phyloP scores from a whole-genome alignment of 2,888 invertebrate genomes.

The Chrysolina haemoptera region DNA sequence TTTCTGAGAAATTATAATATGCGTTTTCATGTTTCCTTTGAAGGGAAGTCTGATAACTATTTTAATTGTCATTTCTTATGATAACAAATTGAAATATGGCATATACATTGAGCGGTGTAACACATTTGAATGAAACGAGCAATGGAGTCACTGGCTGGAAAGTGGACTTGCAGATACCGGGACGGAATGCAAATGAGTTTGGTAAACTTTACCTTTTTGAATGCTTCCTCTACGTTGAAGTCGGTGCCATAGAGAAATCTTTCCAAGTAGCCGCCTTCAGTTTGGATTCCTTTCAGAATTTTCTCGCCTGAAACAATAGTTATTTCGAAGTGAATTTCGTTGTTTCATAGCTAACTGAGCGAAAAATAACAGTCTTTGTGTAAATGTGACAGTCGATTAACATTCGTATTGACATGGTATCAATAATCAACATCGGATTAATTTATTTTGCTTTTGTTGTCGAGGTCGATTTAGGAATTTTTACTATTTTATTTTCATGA shows the following conservation, averaged over 20 bases:
- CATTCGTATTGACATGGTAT: no score
- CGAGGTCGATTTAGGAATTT: no score
- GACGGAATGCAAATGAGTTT: background rate
- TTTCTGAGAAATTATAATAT: background rate
- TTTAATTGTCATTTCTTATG: background rate
- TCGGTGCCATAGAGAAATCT: constrained; percentile 63
- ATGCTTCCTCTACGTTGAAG: constrained; percentile 64
- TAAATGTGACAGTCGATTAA: no score
- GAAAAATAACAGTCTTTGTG: no score
- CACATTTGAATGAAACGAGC: background rate
- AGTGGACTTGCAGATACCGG: background rate
- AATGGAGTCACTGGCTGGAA: background rate
- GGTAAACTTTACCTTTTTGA: constrained; percentile 60
- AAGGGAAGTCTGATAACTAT: background rate
- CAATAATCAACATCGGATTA: no score
- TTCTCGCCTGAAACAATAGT: background rate
- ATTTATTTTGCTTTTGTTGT: no score
- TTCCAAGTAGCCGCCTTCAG: constrained; percentile 63
- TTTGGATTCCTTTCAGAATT: constrained; percentile 53
- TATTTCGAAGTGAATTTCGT: no score
- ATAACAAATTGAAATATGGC: background rate
- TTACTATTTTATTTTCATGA: no score
- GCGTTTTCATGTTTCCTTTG: no score
- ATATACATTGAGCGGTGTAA: background rate
- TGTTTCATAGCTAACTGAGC: no score